phyloP scores from a whole-genome alignment of 2,113 vertebrate genomes.

The Lepidothrix coronata region DNA sequence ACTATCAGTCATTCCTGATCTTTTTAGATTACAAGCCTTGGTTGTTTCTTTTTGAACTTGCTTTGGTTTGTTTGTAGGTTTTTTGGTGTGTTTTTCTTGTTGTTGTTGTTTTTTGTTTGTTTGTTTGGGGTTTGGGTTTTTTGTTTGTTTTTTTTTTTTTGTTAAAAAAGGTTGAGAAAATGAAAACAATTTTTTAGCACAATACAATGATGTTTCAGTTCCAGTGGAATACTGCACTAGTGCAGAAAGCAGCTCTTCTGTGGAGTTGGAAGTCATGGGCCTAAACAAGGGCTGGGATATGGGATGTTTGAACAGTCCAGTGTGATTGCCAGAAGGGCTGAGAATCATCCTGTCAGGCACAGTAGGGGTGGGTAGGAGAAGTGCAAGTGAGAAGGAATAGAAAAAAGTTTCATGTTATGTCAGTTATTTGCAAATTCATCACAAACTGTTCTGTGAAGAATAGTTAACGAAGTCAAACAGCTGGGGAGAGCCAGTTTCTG shows the following conservation, averaged over 20 bases:
- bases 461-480: neutral
- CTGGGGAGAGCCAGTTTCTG: neutral
- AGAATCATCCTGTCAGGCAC: fast-evolving
- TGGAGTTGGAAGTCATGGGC: neutral
- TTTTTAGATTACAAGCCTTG: fast-evolving
- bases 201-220: neutral
- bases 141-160: neutral
- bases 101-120: neutral
- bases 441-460: neutral
- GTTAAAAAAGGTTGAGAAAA: neutral
- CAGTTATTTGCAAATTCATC: neutral
- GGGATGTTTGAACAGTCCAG: neutral
- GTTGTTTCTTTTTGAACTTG: neutral
- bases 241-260: neutral
- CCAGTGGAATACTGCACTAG: neutral
- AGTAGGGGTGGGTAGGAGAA: fast-evolving
- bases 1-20: neutral
- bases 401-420: neutral
- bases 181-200: neutral
- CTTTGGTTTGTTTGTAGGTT: neutral
- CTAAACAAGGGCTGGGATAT: neutral
- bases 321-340: neutral
- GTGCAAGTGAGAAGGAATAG: neutral
- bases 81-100: no score
- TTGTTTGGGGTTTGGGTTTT: neutral